Evolutionary conservation across 2,888 invertebrate genomes (phyloP).

Genomic region (Drosophila picticornis): DNA sequence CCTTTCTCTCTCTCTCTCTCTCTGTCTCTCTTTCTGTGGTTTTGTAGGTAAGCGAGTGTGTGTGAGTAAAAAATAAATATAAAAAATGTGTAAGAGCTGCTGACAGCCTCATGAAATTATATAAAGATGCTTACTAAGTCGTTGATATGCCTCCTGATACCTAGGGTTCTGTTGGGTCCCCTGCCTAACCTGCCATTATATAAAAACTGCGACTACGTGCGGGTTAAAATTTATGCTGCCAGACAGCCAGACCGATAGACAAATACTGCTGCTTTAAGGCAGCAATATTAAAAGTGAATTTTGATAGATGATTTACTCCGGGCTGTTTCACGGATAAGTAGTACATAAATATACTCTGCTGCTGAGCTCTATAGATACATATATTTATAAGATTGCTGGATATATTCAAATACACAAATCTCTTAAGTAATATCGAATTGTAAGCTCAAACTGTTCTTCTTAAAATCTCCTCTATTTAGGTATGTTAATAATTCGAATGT

Average conservation of each 20-base stretch:
- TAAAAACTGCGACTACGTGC: conserved; percentile 77
- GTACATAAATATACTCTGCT: conserved; percentile 17
- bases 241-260: conserved; percentile 24
- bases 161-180: conserved; percentile 22
- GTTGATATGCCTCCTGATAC: conserved; percentile 65
- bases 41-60: conserved; percentile 12
- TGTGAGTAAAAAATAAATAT: not conserved
- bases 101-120: conserved; percentile 78
- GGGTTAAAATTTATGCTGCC: conserved; percentile 66
- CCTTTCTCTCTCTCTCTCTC: not conserved
- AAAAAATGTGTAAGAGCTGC: conserved; percentile 38
- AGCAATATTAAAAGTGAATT: conserved; percentile 63
- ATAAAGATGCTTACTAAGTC: conserved; percentile 76
- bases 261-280: conserved; percentile 11
- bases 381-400: not conserved
- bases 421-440: not conserved
- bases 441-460: not conserved
- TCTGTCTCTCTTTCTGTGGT: not conserved
- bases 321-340: not conserved
- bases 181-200: conserved; percentile 62
- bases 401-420: not conserved
- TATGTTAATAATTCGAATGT: too few relatives aligned
- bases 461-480: not conserved
- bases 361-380: conserved; percentile 19
- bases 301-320: conserved; percentile 63